phyloP scores from a whole-genome alignment of 2,888 invertebrate species.

The Apamea epomidion region DNA sequence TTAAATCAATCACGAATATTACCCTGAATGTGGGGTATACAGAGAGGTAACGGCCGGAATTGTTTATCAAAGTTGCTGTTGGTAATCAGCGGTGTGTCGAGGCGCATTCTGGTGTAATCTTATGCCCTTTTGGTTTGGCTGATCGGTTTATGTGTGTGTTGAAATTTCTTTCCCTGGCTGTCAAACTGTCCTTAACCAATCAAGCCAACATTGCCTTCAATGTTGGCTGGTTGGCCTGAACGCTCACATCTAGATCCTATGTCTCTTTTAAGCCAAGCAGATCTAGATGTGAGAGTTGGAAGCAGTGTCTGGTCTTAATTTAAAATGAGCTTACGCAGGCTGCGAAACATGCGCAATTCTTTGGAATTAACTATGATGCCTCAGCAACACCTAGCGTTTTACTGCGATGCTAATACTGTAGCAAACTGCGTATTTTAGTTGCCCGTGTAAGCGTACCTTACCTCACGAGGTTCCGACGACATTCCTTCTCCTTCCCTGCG shows the following conservation, averaged over 20 bases:
- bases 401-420: too few relatives aligned
- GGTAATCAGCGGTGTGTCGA: constrained; percentile 41
- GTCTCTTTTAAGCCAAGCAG: not conserved
- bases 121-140: constrained; percentile 18
- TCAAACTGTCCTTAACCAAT: not conserved
- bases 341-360: not conserved
- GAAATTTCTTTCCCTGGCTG: constrained; percentile 3
- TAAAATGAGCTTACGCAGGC: not conserved
- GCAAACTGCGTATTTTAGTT: not conserved
- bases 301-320: not conserved
- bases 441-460: not conserved
- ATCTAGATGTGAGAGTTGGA: not conserved
- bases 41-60: constrained; percentile 56
- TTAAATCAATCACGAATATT: constrained; percentile 53
- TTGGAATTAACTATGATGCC: too few relatives aligned
- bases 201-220: not conserved
- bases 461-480: not conserved
- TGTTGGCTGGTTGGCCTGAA: not conserved
- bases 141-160: constrained; percentile 11
- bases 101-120: constrained; percentile 39
- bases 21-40: constrained; percentile 37
- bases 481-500: not conserved
- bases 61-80: constrained; percentile 22
- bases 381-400: too few relatives aligned
- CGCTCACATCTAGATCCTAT: not conserved